phyloP scores from a whole-genome alignment of 2,888 invertebrate species.

The Synanthedon vespiformis region DNA sequence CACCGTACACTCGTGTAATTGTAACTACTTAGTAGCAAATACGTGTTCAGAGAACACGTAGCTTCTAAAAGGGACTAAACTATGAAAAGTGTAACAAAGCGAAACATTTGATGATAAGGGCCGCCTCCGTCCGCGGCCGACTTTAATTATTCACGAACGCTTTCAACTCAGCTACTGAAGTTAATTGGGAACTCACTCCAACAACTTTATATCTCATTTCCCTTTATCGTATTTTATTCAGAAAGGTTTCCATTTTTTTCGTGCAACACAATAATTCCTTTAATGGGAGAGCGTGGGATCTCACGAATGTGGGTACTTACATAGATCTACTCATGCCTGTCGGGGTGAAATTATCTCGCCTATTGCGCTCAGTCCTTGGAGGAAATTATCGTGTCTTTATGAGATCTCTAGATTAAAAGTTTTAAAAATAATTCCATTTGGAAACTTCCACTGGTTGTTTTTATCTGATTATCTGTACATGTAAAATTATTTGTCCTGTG shows the following conservation, averaged over 20 bases:
- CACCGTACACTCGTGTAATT: neutral
- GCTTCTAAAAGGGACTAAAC: constrained; percentile 22
- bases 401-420: no score
- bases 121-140: constrained; percentile 16
- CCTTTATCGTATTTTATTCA: constrained; percentile 30
- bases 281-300: neutral
- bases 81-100: constrained; percentile 43
- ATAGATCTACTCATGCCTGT: no score
- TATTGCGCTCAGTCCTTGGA: no score
- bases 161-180: constrained; percentile 39
- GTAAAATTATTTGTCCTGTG: no score
- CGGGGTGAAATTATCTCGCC: no score
- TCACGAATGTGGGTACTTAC: no score
- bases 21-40: neutral
- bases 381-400: no score
- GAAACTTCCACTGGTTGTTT: no score
- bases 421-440: no score
- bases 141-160: constrained; percentile 53
- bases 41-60: neutral
- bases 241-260: constrained; percentile 10
- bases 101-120: constrained; percentile 48
- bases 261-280: constrained; percentile 9
- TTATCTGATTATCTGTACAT: no score
- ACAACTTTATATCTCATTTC: constrained; percentile 30
- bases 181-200: constrained; percentile 43